phyloP scores from a whole-genome alignment of 2,113 vertebrate species.

The Mohoua ochrocephala region DNA sequence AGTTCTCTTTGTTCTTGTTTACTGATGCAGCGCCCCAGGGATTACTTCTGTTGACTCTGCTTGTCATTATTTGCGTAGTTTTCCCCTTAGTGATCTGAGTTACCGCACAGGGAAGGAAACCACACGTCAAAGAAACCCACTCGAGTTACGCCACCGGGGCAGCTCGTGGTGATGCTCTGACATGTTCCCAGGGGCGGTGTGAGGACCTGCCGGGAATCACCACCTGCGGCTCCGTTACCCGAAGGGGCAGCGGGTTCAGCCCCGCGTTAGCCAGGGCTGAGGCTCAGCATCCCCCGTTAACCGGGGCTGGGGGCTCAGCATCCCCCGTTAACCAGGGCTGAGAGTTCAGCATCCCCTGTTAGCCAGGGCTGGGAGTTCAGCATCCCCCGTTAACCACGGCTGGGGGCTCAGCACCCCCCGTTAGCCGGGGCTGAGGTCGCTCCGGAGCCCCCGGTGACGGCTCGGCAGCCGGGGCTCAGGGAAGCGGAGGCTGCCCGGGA shows the following conservation, averaged over 20 bases:
- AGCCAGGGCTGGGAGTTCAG: rapidly evolving
- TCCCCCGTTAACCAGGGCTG: rapidly evolving
- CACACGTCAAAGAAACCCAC: rapidly evolving
- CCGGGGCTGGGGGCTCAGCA: background rate
- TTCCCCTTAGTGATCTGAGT: background rate
- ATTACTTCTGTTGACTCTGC: background rate
- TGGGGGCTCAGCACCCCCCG: rapidly evolving
- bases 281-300: background rate
- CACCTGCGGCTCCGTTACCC: too few relatives aligned
- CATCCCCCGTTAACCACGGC: background rate
- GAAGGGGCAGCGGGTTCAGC: too few relatives aligned
- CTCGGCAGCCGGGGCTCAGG: too few relatives aligned
- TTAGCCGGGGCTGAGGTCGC: rapidly evolving
- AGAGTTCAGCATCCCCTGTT: background rate
- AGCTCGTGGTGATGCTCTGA: rapidly evolving
- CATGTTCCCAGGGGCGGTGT: background rate
- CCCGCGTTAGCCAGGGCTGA: background rate
- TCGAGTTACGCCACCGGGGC: rapidly evolving
- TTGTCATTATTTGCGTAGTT: background rate
- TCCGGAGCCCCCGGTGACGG: too few relatives aligned
- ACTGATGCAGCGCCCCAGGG: background rate
- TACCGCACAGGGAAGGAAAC: background rate
- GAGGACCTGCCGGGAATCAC: background rate
- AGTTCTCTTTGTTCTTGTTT: background rate
- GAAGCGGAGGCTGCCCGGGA: background rate